A percentile compares a stretch with the other conserved stretches of the same genome.
Conservation (phyloP, 2,888 invertebrate genomes). For the Coremacera marginata region DNA sequence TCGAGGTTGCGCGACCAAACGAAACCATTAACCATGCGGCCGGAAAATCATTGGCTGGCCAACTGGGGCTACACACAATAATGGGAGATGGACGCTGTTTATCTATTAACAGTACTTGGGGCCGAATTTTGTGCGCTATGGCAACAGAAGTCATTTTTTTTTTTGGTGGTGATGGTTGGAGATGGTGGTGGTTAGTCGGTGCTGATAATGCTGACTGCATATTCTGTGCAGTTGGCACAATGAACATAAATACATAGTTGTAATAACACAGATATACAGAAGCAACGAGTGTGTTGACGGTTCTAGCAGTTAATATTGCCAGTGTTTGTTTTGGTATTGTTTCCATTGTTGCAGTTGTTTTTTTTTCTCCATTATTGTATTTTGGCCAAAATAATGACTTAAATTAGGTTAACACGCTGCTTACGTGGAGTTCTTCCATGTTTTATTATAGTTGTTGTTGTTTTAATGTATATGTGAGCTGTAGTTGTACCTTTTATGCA, state of each 20-base stretch:
- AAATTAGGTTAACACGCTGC: slow-evolving; percentile 33
- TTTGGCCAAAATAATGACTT: slow-evolving; percentile 23
- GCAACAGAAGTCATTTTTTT: too few relatives aligned
- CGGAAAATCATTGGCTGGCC: not conserved
- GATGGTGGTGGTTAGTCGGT: not conserved
- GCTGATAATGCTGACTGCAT: not conserved
- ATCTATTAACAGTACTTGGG: not conserved
- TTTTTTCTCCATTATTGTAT: not conserved
- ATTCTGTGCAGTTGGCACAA: not conserved
- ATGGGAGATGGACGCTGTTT: not conserved
- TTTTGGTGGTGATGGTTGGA: too few relatives aligned
- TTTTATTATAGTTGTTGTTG: not conserved
- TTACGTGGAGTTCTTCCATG: not conserved
- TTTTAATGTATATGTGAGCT: not conserved
- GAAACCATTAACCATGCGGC: not conserved
- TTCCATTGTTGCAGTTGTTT: not conserved
- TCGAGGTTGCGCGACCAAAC: not conserved
- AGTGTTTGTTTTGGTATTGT: not conserved
- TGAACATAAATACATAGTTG: not conserved
- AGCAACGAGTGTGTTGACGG: too few relatives aligned
- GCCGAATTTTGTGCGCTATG: too few relatives aligned
- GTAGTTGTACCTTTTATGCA: not conserved
- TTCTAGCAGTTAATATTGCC: not conserved
- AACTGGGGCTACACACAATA: not conserved
- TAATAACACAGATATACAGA: not conserved